Evolutionary conservation across 53 echinoderm and acorn worm genomes (phyloP).

Genomic region (Hippasteria phrygiana): DNA sequence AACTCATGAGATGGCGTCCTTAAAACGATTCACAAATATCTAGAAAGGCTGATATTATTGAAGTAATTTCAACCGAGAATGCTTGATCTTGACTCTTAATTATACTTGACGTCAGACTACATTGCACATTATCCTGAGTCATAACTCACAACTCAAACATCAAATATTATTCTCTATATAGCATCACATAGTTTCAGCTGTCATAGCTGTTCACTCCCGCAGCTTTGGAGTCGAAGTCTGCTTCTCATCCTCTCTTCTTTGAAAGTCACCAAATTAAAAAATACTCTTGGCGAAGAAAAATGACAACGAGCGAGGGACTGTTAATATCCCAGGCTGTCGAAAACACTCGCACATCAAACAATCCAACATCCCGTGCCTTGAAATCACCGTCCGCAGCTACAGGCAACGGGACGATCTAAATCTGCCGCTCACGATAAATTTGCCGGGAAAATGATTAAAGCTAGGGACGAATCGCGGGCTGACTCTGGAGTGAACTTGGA

Average conservation of each 20-base stretch:
- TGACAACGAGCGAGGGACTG: constrained; percentile 31
- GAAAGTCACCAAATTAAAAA: constrained; percentile 22
- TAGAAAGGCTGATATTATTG: too few species aligned
- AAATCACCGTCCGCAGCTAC: constrained; percentile 25
- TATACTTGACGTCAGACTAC: too few species aligned
- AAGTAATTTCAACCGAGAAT: too few species aligned
- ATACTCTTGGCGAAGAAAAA: constrained; percentile 23
- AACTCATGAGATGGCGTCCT: too few species aligned
- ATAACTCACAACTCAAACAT: too few species aligned
- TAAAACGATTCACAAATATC: too few species aligned
- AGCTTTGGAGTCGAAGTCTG: neutral
- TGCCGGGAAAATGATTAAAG: neutral
- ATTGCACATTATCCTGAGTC: too few species aligned
- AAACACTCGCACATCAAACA: constrained; percentile 25
- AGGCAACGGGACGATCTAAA: neutral
- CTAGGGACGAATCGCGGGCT: neutral
- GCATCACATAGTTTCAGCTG: too few species aligned
- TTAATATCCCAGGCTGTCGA: constrained; percentile 43
- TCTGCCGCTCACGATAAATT: constrained; percentile 27
- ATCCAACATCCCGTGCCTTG: constrained; percentile 16
- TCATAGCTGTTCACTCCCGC: too few species aligned
- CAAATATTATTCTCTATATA: too few species aligned
- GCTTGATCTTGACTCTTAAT: too few species aligned
- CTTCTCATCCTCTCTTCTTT: neutral
- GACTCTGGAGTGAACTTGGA: neutral